A percentile compares a stretch with the other conserved stretches of the same genome.
Conservation (phyloP, 2,113 vertebrate species). For the Trichechus manatus region DNA sequence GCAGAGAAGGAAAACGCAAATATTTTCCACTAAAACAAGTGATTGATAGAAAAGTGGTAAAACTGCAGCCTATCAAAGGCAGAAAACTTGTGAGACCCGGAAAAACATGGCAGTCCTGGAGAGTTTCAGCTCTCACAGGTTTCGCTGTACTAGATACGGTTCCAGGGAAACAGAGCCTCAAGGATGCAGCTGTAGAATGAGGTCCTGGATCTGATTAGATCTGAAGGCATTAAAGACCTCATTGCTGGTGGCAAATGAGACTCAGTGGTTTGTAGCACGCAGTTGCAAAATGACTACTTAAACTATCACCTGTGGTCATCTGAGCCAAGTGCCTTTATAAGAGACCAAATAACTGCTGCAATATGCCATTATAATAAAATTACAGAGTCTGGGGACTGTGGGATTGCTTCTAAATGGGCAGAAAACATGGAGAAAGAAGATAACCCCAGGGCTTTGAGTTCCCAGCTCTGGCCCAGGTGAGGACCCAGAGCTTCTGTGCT, state of each 20-base stretch:
- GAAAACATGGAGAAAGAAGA: not conserved
- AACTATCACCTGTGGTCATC: not conserved
- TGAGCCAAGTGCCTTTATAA: not conserved
- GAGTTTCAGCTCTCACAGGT: not conserved
- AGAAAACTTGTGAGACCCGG: not conserved
- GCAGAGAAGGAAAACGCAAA: no score
- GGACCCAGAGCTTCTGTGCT: not conserved
- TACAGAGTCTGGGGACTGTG: not conserved
- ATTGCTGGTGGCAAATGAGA: no score
- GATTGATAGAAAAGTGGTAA: not conserved
- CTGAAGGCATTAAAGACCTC: not conserved
- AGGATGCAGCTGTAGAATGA: not conserved
- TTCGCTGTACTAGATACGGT: not conserved
- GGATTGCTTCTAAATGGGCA: not conserved
- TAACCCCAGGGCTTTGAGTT: not conserved
- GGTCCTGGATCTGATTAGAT: not conserved
- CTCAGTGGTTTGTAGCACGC: no score
- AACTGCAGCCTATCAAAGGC: not conserved
- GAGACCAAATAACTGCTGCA: no score
- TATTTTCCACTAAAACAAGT: not conserved
- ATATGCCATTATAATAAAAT: not conserved
- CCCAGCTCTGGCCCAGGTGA: fast-evolving
- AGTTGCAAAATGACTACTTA: no score
- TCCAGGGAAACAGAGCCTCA: not conserved
- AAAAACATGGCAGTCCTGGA: not conserved